Evolutionary conservation across 2,113 vertebrate species (phyloP), one percentile per base, ranked within the genome.

Genomic region (Gracilinanus agilis): DNA sequence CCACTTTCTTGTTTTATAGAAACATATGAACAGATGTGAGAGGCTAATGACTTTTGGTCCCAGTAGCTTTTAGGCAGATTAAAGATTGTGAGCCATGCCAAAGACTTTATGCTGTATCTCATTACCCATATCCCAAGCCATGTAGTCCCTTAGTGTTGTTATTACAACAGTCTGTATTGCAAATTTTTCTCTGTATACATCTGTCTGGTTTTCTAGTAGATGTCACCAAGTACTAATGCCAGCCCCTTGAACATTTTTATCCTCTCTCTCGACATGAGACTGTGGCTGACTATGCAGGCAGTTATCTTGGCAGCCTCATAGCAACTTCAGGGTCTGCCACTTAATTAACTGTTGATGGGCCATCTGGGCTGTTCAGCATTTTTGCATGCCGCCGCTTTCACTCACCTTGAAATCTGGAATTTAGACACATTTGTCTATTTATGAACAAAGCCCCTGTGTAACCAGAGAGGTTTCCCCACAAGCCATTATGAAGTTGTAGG

Each of bases 301-400:
- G 93, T 95, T 93, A 95, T 94, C 54, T 91, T 98, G 97, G 93
- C 95, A 96, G 83, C 54, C 44, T 75, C 90, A 90, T 12, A 54
- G 29, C 91, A 93, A 53, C 23, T 96, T 98, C 93, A 94, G 90
- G 92, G 49, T 94, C 97, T 97, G 94, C 93, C 97, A 96, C 94
- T 98, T 98, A 97, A 98, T 97, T 98, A 97, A 97, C 96, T 98
- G 95, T 97, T 97, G 98, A 97, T 95, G 67, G 93, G 94, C 97
- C 97, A 97, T 97, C 96, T 98, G 97, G 93, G 27, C 49, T 96
- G 67, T 75, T 96, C 56, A 91, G 92, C 92, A 58, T 96, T 96
- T 92, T 61, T 88, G 44, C 25, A 7, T 90, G n/a, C 44, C 12
- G n/a, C 44, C 16, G 54, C 98, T 96, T 98, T 97, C 25, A 2